Base-by-base conservation (phyloP, 2,113 vertebrate species). In the Hyperoodon ampullatus region DNA sequence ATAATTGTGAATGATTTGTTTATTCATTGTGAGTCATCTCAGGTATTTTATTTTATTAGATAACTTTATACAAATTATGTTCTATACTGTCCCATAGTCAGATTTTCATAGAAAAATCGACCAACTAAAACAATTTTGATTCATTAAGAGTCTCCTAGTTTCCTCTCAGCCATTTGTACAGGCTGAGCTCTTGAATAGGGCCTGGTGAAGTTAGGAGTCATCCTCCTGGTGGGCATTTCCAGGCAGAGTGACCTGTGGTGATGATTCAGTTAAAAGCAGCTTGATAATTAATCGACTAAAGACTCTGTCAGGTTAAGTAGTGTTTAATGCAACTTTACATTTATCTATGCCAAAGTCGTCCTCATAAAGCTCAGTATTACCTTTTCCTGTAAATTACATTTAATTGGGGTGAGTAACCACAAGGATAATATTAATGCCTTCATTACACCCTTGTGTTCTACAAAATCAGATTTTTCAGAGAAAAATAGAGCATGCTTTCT, bases 1-100 rank as follows among this genome's bases (percentile, higher is more conserved):
- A 33, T 97, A 97, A 96, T 90, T 47, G 93, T 90, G 50, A 95
- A 91, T 95, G 66, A 93, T 61, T 50, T 28, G 42, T 82, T 97
- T 87, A 90, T 74, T 66, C 35, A 39, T 50, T 61, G 21, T 89
- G 72, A 90, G 47, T 86, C 72, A 85, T 39, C 33, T 47, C 44
- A 83, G 16, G 42, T 68, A 82, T 77, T 92, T 77, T 77, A 50
- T 86, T 86, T 83, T 80, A 81, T 77, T 82, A 68, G 42, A 28
- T 63, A 88, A 60, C 78, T 60, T 65, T 71, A 35, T 88, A 68
- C 12, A 72, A 44, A 55, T 78, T 58, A 86, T 74, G 14, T 63
- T 90, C 60, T 88, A 26, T 35, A 35, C 21, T 90, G 19, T 60
- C 28, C 70, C 83, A 30, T 66, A 35, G 28, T 91, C n/a, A 83